phyloP scores from a whole-genome alignment of 2,888 invertebrate species.

The Hyposoter didymator region DNA sequence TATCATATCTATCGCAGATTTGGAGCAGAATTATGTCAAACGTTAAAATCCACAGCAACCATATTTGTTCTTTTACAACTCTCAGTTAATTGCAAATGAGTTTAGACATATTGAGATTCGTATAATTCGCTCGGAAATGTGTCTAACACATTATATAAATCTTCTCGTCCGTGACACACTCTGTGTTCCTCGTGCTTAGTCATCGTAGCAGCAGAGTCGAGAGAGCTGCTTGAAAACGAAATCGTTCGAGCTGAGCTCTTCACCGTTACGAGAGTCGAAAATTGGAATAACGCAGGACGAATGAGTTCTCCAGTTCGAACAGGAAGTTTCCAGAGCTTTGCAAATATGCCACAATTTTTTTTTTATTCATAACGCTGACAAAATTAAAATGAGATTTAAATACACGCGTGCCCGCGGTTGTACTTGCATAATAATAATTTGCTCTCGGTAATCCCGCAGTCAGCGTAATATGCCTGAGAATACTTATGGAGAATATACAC shows the following conservation, averaged over 20 bases:
- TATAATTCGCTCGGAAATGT: constrained; percentile 24
- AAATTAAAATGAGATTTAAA: constrained; percentile 4
- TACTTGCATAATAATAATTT: constrained; percentile 60
- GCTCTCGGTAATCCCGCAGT: constrained; percentile 28
- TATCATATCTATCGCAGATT: not conserved
- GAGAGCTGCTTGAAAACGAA: constrained; percentile 26
- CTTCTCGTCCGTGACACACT: constrained; percentile 50
- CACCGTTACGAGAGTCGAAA: constrained; percentile 37
- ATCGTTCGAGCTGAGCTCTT: constrained; percentile 17
- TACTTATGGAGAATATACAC: not conserved
- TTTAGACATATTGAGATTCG: not conserved
- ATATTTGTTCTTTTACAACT: not conserved
- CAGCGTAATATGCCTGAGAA: constrained; percentile 21
- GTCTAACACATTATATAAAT: constrained; percentile 44
- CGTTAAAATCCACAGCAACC: not conserved
- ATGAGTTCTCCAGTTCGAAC: not conserved
- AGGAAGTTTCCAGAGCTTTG: not conserved
- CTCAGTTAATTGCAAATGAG: constrained; percentile 2
- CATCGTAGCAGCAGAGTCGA: constrained; percentile 33
- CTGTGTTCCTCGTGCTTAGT: constrained; percentile 44
- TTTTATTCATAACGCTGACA: not conserved
- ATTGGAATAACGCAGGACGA: constrained; percentile 6
- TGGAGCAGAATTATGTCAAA: not conserved
- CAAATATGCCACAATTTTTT: not conserved
- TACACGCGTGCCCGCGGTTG: not conserved